Percentiles rank a stretch among this genome's conserved stretches.
Conservation (phyloP, 2,113 vertebrate species). For the Apeltes quadracus region DNA sequence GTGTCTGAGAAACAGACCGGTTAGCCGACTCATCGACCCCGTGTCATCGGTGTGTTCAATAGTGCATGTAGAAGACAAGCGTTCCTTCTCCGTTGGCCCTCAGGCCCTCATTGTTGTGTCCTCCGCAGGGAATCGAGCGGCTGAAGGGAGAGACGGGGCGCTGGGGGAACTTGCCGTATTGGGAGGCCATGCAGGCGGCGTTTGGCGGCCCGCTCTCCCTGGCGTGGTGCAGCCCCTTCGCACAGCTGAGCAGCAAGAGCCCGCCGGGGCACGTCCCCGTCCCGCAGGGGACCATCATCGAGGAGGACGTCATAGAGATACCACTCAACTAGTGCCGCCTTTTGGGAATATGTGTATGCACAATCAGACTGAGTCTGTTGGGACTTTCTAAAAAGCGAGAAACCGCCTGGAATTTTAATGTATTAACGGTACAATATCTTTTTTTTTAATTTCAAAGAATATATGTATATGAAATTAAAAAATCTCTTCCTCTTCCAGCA, state of each 20-base stretch:
- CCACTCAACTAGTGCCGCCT: slow-evolving; percentile 58
- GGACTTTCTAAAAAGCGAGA: not conserved
- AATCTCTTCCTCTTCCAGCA: not conserved
- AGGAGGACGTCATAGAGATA: slow-evolving; percentile 82
- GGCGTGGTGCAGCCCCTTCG: slow-evolving; percentile 90
- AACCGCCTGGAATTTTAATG: not conserved
- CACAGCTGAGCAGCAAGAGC: slow-evolving; percentile 71
- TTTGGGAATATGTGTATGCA: not conserved
- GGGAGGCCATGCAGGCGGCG: slow-evolving; percentile 84
- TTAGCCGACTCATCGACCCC: slow-evolving; percentile 3
- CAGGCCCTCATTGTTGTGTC: slow-evolving; percentile 32
- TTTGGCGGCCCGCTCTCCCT: slow-evolving; percentile 87
- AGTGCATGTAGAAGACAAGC: slow-evolving; percentile 24
- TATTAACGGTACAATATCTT: too few species aligned
- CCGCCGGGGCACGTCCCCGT: slow-evolving; percentile 31
- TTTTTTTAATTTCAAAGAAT: slow-evolving; percentile 4
- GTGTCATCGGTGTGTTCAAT: not conserved
- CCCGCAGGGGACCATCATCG: slow-evolving; percentile 77
- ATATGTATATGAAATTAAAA: not conserved
- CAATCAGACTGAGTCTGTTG: not conserved
- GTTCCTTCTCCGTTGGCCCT: slow-evolving; percentile 2
- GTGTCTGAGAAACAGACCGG: slow-evolving; percentile 28
- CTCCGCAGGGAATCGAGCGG: slow-evolving; percentile 91
- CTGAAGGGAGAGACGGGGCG: slow-evolving; percentile 88
- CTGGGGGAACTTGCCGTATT: slow-evolving; percentile 82